Evolutionary conservation across 2,113 vertebrate species (phyloP), one percentile per base, ranked within the genome.

Genomic region (Psophia crepitans): DNA sequence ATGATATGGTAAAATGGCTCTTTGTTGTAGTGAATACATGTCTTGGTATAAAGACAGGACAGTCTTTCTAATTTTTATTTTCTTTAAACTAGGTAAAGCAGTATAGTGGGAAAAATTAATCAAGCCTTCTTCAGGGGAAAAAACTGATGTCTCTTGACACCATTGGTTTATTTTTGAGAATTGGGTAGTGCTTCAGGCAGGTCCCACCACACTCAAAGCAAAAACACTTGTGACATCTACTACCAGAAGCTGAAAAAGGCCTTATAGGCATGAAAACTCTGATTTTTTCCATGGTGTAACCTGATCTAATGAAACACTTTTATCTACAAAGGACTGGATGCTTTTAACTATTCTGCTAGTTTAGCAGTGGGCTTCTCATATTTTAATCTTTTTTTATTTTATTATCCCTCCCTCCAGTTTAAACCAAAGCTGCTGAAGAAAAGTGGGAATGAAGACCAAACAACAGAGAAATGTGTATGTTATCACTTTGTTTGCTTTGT

Each of bases 351-450:
- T 28, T 87, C 41, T 61, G 69, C n/a, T 57, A 51, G 21, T 6
- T 95, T 32, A 61, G 61, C 74, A 89, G 35, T 17, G 61, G 41
- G 6, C 28, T 69, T 56, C 35, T 58, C 32, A 78, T 20, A 44
- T 89, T 80, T 84, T 60, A 76, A 88, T 48, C 4, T 1, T 2
- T 49, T 76, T 82, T 69, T 28, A 12, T 44, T 79, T 80, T 78
- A 28, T 92, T 66, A 82, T 68, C 27, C 44, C 51, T 93, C 54
- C 49, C 46, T 88, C 64, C 90, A 98, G 98, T 87, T 96, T 92
- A 98, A 98, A 96, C 37, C 44, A 57, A 97, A 96, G 43, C 30
- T 73, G 68, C 70, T 48, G 48, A 94, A 95, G 87, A 95, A 71
- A 75, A 97, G 58, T 33, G 53, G 70, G 66, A 96, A 64, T 21